Evolutionary conservation across 35 echinoderm and acorn worm species (phyloP), one percentile per base, ranked within the genome.

Genomic region (Heliocidaris erythrogramma): DNA sequence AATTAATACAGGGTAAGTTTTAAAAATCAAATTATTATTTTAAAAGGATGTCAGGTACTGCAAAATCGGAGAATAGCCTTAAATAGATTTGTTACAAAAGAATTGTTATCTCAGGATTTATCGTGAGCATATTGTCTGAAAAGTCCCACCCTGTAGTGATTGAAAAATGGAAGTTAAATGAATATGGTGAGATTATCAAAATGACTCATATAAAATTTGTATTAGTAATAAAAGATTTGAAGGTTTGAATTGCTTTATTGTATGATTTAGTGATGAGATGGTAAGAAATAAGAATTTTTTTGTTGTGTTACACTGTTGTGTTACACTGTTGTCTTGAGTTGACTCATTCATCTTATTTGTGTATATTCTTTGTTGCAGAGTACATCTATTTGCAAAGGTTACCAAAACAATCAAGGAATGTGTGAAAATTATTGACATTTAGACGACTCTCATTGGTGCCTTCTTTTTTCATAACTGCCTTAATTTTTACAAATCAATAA

Each of bases 1-100:
- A 49, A 99, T 99, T 31, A 99, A 99, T 89, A 99, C 98, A 92
- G 98, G 98, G 98, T 99, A 96, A 96, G 93, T 86, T 13, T 21
- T 78, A 7, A 78, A 78, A 18, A 78, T 1, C 24, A 94, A 42
- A 42, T 42, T 42, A 42, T 42, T 42, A 92, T 92, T 92, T 92
- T 92, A 32, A 47, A 13, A 48, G 13, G 24, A 92, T 92, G n/a
- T 30, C 91, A 0, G n/a, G 11, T 13, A 16, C n/a, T 92, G 35
- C 35, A 42, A 3, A 42, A 3, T 42, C 35, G 3, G 35, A 42
- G 35, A 42, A 42, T 42, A 42, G 50, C 35, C 0, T 30, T 91
- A 2, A 24, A 24, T 91, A n/a, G 32, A 17, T n/a, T n/a, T n/a
- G n/a, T n/a, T n/a, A n/a, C 84, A 85, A 85, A 85, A 24, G 21